Evolutionary conservation across 2,888 invertebrate species (phyloP).

Genomic region (Rhagophthalmus giganteus): DNA sequence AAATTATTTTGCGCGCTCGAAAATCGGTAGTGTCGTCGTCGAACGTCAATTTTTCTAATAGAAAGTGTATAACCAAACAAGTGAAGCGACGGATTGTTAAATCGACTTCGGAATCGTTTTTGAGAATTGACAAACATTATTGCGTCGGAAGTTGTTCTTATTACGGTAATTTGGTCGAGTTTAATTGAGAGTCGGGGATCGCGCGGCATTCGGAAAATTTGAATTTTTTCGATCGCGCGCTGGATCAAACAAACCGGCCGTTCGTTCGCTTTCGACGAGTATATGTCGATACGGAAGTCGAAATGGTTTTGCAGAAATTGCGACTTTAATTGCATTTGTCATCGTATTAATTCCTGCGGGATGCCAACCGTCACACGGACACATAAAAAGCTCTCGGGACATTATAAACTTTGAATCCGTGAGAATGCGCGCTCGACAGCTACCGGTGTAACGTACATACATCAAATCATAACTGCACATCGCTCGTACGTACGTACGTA

Average conservation of each 20-base stretch:
- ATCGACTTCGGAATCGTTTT: neutral
- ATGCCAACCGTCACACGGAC: slow-evolving; percentile 32
- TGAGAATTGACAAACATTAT: slow-evolving; percentile 50
- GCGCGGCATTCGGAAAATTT: slow-evolving; percentile 51
- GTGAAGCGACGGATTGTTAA: neutral
- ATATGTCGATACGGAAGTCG: slow-evolving; percentile 16
- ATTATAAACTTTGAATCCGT: slow-evolving; percentile 34
- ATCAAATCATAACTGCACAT: slow-evolving; percentile 42
- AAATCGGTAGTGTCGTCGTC: neutral
- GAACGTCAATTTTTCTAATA: neutral
- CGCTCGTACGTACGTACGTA: slow-evolving; percentile 34
- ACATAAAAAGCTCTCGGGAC: slow-evolving; percentile 32
- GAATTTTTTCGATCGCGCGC: slow-evolving; percentile 44
- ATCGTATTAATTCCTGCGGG: slow-evolving; percentile 31
- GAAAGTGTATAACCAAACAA: neutral
- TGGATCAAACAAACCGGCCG: slow-evolving; percentile 50
- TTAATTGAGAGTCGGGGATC: slow-evolving; percentile 41
- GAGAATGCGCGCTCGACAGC: slow-evolving; percentile 39
- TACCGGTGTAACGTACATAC: slow-evolving; percentile 41
- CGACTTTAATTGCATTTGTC: slow-evolving; percentile 36
- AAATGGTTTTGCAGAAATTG: slow-evolving; percentile 27
- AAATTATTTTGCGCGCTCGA: neutral
- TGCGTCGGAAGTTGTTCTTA: slow-evolving; percentile 51
- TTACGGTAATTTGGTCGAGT: slow-evolving; percentile 50
- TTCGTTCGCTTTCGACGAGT: slow-evolving; percentile 18